Conservation (phyloP, 2,888 invertebrate genomes). For the Electrophaes corylata region DNA sequence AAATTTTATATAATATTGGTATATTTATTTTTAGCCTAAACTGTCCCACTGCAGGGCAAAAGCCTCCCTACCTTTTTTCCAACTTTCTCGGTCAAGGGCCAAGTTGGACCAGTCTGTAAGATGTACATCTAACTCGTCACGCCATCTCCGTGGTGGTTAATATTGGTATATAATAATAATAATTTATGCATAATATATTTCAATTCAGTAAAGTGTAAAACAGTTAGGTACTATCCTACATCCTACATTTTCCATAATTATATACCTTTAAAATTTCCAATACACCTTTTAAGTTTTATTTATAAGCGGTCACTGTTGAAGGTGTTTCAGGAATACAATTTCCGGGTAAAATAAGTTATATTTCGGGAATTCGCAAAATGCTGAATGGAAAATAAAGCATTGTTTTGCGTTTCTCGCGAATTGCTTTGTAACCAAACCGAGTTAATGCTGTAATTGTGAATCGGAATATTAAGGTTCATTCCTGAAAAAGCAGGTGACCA, state of each 20-base stretch:
- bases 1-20: too few species aligned
- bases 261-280: neutral
- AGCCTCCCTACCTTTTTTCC: too few species aligned
- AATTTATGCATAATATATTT: too few species aligned
- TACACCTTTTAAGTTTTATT: neutral
- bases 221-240: neutral
- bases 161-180: too few species aligned
- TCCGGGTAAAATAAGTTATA: constrained; percentile 13
- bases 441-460: neutral
- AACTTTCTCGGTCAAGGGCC: too few species aligned
- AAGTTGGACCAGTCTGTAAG: too few species aligned
- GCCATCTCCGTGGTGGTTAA: too few species aligned
- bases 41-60: too few species aligned
- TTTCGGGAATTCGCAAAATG: constrained; percentile 4
- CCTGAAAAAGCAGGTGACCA: too few species aligned
- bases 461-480: neutral
- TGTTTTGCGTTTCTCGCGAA: constrained; percentile 2
- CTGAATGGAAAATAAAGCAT: constrained; percentile 8
- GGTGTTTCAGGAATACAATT: constrained; percentile 13
- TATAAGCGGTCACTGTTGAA: constrained; percentile 15
- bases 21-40: too few species aligned
- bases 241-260: neutral
- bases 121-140: too few species aligned
- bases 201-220: too few species aligned
- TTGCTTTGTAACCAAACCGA: neutral